A percentile compares a stretch with the other conserved stretches of the same genome.
Evolutionary conservation across 2,888 invertebrate genomes (phyloP).

Genomic region (Electrophaes corylata): DNA sequence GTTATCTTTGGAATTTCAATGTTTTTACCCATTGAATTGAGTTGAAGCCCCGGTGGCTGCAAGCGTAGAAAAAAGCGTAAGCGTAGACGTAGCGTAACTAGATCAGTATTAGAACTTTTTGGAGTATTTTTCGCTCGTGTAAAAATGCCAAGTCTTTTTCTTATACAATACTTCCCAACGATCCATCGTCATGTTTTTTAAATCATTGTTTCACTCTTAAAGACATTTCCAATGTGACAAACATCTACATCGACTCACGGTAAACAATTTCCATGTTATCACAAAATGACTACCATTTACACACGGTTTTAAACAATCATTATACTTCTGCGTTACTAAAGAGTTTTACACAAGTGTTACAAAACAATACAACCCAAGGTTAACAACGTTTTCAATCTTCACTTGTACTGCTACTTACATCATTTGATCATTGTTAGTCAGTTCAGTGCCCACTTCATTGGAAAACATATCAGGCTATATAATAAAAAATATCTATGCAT

Average conservation of each 20-base stretch:
- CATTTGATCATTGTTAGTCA: background rate
- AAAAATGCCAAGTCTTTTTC: no score
- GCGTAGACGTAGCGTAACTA: no score
- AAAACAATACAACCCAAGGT: constrained; percentile 1
- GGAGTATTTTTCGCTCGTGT: no score
- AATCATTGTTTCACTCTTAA: background rate
- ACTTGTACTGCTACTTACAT: background rate
- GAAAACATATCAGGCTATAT: no score
- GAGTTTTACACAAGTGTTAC: constrained; percentile 9
- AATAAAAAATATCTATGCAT: no score
- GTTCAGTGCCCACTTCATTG: background rate
- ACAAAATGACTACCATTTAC: background rate
- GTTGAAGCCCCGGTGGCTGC: no score
- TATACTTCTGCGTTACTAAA: background rate
- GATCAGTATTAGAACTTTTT: no score
- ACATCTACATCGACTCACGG: background rate
- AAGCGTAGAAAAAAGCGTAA: no score
- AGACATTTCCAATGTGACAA: background rate
- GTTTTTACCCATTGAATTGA: no score
- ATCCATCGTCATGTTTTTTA: background rate
- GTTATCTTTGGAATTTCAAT: no score
- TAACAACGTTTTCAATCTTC: background rate
- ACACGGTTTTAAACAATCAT: constrained; percentile 18
- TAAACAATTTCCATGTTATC: background rate
- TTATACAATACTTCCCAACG: no score